Conservation (phyloP, 2,113 vertebrate species). For the Murina feae region DNA sequence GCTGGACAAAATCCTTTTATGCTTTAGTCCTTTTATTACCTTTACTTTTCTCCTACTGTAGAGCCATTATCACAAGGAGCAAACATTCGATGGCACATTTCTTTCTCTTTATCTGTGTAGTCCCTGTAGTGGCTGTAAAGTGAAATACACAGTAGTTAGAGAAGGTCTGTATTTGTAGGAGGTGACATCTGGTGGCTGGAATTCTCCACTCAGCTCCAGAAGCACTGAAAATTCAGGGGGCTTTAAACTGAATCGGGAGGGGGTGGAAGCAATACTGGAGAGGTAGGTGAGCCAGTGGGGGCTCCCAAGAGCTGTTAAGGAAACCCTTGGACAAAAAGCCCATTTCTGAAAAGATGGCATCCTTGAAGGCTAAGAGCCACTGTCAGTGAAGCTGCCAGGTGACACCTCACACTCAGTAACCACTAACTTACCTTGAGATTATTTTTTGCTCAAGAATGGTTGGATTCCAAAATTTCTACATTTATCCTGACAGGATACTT, state of each 20-base stretch:
- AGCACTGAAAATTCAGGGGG: not conserved
- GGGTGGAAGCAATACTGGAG: accelerated
- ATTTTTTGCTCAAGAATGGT: not conserved
- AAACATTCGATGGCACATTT: slow-evolving; percentile 83
- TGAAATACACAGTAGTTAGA: not conserved
- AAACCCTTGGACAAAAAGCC: not conserved
- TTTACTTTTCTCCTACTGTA: slow-evolving; percentile 52
- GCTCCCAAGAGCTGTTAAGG: not conserved
- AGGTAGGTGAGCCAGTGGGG: too few species aligned
- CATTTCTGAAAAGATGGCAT: not conserved
- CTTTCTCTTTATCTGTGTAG: slow-evolving; percentile 74
- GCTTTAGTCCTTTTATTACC: slow-evolving; percentile 62
- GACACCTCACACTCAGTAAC: not conserved
- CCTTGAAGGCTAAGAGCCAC: not conserved
- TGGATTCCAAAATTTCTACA: not conserved
- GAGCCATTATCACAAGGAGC: not conserved
- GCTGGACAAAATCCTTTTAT: not conserved
- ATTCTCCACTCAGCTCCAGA: not conserved
- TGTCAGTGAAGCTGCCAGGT: not conserved
- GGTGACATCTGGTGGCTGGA: slow-evolving; percentile 44
- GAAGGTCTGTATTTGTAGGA: not conserved
- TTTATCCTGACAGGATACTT: not conserved
- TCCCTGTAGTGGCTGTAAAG: slow-evolving; percentile 75
- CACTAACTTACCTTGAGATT: not conserved
- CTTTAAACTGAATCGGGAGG: not conserved